These are phyloP conservation scores for Hemaris fuciformis DNA, from an alignment of 2,888 invertebrate species.

Conservation along the genomic window DNA sequence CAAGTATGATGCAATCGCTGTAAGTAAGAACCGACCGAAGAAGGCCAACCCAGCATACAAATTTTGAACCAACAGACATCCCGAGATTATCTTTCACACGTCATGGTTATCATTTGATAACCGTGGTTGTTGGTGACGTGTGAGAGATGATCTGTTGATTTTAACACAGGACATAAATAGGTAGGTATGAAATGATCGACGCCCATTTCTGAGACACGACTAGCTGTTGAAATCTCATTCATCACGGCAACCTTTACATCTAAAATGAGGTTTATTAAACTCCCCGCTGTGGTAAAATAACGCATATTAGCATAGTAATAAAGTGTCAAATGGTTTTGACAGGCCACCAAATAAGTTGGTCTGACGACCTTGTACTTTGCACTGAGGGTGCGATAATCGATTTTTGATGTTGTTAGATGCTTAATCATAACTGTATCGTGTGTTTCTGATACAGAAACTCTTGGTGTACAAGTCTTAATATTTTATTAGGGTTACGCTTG, in stretches of 20 bases:
- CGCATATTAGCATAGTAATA: neutral
- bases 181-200: neutral
- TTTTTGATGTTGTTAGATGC: slow-evolving; percentile 15
- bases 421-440: slow-evolving; percentile 1
- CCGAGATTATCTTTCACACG: neutral
- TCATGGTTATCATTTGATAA: neutral
- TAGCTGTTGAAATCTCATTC: neutral
- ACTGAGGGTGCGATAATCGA: slow-evolving; percentile 14
- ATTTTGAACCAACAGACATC: too few species aligned
- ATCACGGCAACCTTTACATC: slow-evolving; percentile 6
- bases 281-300: neutral
- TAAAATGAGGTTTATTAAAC: neutral
- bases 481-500: neutral
- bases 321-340: neutral
- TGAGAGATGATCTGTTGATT: too few species aligned
- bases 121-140: too few species aligned
- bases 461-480: neutral
- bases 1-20: too few species aligned
- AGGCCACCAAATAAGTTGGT: neutral
- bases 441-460: neutral
- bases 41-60: too few species aligned
- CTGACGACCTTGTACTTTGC: slow-evolving; percentile 8
- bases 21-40: too few species aligned
- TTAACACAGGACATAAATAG: neutral
- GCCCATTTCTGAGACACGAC: neutral